A percentile compares a stretch with the other conserved stretches of the same genome.
Conservation (phyloP, 2,113 vertebrate genomes). For the Hippoglossus stenolepis region DNA sequence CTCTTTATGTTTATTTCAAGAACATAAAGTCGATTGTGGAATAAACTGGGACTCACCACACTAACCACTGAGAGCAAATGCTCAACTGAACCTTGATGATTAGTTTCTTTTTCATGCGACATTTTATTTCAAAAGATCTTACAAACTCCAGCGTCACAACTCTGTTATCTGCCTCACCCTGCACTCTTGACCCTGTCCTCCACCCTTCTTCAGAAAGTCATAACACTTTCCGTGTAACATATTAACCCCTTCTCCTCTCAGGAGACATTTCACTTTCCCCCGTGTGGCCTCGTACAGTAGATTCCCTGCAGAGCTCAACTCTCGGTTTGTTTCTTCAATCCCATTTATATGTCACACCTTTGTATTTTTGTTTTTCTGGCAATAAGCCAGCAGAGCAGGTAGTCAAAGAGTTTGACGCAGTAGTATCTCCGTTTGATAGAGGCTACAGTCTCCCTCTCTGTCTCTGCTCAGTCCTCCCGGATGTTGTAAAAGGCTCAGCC, state of each 20-base stretch:
- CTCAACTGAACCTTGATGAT: not conserved
- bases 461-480: not conserved
- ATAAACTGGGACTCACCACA: too few species aligned
- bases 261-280: constrained; percentile 20
- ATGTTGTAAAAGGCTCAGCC: constrained; percentile 7
- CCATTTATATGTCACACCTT: not conserved
- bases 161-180: constrained; percentile 32
- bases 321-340: not conserved
- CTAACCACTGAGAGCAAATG: not conserved
- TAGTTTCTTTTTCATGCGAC: constrained; percentile 24
- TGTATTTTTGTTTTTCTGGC: not conserved
- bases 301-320: not conserved
- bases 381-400: not conserved
- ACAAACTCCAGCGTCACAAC: constrained; percentile 27
- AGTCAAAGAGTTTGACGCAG: not conserved
- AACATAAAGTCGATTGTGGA: not conserved
- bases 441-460: too few species aligned
- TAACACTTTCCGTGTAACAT: constrained; percentile 39
- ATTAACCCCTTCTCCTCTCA: constrained; percentile 33
- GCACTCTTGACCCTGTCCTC: constrained; percentile 20
- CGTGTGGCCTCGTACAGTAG: not conserved
- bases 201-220: constrained; percentile 24
- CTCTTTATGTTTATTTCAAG: not conserved
- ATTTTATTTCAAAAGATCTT: not conserved
- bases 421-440: too few species aligned